phyloP scores from a whole-genome alignment of 2,888 invertebrate species.

The Opisthograptis luteolata region DNA sequence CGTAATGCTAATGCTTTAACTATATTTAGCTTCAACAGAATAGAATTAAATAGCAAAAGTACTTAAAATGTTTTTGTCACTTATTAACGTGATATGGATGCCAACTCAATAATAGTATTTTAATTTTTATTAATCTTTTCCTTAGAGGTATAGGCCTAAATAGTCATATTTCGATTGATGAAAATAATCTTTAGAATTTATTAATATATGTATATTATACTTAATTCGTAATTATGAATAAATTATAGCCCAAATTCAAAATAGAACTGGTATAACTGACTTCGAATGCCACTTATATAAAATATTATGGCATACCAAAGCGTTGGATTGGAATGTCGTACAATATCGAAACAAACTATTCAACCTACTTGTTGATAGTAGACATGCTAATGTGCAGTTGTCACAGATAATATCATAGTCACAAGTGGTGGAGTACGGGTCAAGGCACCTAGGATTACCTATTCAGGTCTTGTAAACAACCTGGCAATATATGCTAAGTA shows the following conservation, averaged over 20 bases:
- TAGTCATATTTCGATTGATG: too few species aligned
- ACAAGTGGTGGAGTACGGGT: conserved; percentile 10
- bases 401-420: conserved; percentile 17
- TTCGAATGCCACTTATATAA: not conserved
- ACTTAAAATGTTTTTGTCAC: too few species aligned
- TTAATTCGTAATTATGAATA: too few species aligned
- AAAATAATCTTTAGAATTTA: too few species aligned
- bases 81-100: too few species aligned
- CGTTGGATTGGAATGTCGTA: conserved; percentile 20
- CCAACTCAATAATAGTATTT: too few species aligned
- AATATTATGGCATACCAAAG: conserved; percentile 1
- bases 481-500: conserved; percentile 20
- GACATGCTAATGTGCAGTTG: conserved; percentile 15
- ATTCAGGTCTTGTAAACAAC: conserved; percentile 26
- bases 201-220: too few species aligned
- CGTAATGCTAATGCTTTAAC: too few species aligned
- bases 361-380: conserved; percentile 14
- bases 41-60: too few species aligned
- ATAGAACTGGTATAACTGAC: not conserved
- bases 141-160: too few species aligned
- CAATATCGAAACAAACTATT: conserved; percentile 22
- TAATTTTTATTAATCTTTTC: too few species aligned
- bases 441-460: conserved; percentile 24
- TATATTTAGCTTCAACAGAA: too few species aligned
- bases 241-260: not conserved